A percentile compares a stretch with the other conserved stretches of the same genome.
Conservation (phyloP, 2,113 vertebrate species). For the Passer montanus region DNA sequence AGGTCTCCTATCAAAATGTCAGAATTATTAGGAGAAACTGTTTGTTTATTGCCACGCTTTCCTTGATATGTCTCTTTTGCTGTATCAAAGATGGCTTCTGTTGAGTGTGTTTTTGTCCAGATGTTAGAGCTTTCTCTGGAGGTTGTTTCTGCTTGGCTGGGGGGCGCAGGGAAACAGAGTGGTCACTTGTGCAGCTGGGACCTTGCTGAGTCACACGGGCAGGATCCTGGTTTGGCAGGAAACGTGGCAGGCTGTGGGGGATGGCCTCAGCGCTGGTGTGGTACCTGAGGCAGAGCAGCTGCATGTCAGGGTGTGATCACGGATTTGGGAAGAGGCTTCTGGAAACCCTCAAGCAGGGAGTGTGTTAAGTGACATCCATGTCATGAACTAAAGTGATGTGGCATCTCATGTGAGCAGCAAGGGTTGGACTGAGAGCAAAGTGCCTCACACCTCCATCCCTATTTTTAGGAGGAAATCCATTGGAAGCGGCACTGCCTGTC, state of each 20-base stretch:
- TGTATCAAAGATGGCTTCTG: background rate
- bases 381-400: background rate
- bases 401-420: background rate
- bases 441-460: background rate
- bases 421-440: background rate
- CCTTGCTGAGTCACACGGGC: accelerated
- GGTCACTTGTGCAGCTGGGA: background rate
- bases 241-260: background rate
- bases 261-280: background rate
- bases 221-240: background rate
- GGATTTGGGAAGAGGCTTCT: background rate
- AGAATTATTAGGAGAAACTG: background rate
- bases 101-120: background rate
- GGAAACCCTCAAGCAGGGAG: background rate
- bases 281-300: background rate
- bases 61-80: background rate
- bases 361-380: background rate
- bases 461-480: background rate
- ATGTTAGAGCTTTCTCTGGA: background rate
- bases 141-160: background rate
- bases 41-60: background rate
- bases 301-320: accelerated
- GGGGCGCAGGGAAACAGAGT: background rate
- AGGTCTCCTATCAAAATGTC: background rate
- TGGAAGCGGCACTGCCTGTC: background rate